Base-by-base conservation (phyloP, 2,797 vertebrate genomes). In the Austrolebias charrua region DNA sequence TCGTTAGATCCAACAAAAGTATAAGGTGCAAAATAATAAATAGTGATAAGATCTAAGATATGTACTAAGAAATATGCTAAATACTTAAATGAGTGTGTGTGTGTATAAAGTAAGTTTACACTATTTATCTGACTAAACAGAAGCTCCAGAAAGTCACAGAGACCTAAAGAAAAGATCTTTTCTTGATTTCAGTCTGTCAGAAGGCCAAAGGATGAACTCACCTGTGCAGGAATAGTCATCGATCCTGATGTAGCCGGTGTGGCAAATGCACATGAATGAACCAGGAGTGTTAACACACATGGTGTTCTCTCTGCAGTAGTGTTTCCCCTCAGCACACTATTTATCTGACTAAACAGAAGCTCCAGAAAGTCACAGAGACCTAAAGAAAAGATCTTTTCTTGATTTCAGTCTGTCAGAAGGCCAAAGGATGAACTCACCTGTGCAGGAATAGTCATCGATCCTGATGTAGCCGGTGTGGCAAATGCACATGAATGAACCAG, bases 151-250 rank as follows among this genome's bases (percentile, higher is more conserved):
- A n/a, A n/a, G n/a, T n/a, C n/a, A n/a, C n/a, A n/a, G n/a, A n/a
- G n/a, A n/a, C n/a, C n/a, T n/a, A n/a, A n/a, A n/a, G n/a, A n/a
- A n/a, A n/a, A n/a, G n/a, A 19, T 53, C 45, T 55, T 16, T 14
- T 15, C 50, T 62, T 38, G 62, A 65, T 13, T 73, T 44, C 63
- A 47, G 53, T 20, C 57, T 46, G 70, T 56, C 63, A 66, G 65
- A 75, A 61, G 73, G 65, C 51, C 47, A 75, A n/a, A 55, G 44
- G 11, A 47, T 77, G 65, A 73, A 59, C 83, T 91, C 93, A 98
- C 96, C 96, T 93, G 96, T 97, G 80, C 96, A 98, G 1, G 95
- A 96, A 66, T 96, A 98, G 81, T 98, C 96, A 80, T 98, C 96
- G 63, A 98, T 96, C 82, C 95, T 92, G 87, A 98, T 95, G 80